Base-by-base conservation (phyloP, 2,797 vertebrate species). In the Microcaecilia unicolor region DNA sequence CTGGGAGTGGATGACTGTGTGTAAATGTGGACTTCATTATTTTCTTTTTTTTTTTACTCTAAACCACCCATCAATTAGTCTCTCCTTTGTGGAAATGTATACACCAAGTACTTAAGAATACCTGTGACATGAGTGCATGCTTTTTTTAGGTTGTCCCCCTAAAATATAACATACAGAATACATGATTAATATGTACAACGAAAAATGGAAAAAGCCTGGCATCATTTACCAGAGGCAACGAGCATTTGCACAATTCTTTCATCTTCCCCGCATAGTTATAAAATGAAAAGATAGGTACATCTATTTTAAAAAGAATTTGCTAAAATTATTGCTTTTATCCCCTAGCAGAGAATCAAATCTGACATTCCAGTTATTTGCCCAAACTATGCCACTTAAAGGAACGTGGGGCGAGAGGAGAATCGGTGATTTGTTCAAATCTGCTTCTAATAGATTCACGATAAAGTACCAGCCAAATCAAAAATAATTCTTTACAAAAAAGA, bases 291-390 rank as follows among this genome's bases (percentile, higher is more conserved):
- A n/a, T 34, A 44, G 50, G 40, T 52, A 28, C 24, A 29, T 31
- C 28, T 27, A 26, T 23, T 20, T 34, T 44, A 2, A 57, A 59
- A 64, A 46, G 36, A 49, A 42, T 14, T 42, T 63, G 48, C 68
- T 61, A 56, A 48, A 43, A 33, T 78, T 78, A 78, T 78, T 81
- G 76, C 73, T 78, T 61, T 43, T 51, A 61, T 44, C 0, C 29
- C 55, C 29, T 45, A 58, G 31, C 32, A 65, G 55, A 53, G 23
- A 31, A 41, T 12, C 12, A 23, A 53, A 8, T 1, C 33, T 21
- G 37, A 45, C 9, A 13, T 22, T 53, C 38, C 41, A 31, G 41
- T 55, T 19, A 58, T 53, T 49, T 47, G 35, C 52, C 48, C 51
- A 43, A 38, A 15, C 14, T 21, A 40, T 37, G 51, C 37, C 35